Evolutionary conservation across 2,888 invertebrate genomes (phyloP).

Genomic region (Selenia dentaria): DNA sequence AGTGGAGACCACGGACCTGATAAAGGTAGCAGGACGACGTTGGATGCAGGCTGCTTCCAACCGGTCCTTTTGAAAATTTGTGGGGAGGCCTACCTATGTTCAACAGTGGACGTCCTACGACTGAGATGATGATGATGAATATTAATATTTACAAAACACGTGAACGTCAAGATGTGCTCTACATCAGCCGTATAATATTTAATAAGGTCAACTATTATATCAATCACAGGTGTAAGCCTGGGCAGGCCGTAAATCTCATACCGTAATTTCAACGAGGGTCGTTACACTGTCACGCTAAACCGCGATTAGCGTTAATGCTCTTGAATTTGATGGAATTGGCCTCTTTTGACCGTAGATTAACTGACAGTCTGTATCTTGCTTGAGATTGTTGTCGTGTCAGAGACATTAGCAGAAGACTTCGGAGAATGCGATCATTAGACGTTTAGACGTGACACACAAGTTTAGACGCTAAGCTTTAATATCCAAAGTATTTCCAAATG

Average conservation of each 20-base stretch:
- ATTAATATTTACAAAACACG: no score
- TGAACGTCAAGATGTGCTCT: neutral
- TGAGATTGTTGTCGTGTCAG: slow-evolving; percentile 6
- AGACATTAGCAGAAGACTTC: slow-evolving; percentile 5
- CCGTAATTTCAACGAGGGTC: slow-evolving; percentile 24
- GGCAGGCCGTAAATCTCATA: neutral
- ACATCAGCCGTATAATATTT: neutral
- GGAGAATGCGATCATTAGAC: neutral
- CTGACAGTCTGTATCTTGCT: neutral
- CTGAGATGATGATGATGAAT: no score
- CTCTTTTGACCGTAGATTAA: neutral
- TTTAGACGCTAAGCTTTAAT: no score
- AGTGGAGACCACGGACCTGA: no score
- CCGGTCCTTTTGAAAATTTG: no score
- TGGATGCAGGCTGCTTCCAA: no score
- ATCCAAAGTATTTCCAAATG: no score
- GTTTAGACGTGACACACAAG: no score
- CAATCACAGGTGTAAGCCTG: neutral
- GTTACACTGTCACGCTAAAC: slow-evolving; percentile 38
- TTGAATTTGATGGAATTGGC: slow-evolving; percentile 20
- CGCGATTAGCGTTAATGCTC: slow-evolving; percentile 34
- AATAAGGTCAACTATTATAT: no score
- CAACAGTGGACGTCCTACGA: no score
- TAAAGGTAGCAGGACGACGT: no score
- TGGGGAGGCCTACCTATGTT: no score